Conservation (phyloP, 2,888 invertebrate species). For the Drosophila ezoana region DNA sequence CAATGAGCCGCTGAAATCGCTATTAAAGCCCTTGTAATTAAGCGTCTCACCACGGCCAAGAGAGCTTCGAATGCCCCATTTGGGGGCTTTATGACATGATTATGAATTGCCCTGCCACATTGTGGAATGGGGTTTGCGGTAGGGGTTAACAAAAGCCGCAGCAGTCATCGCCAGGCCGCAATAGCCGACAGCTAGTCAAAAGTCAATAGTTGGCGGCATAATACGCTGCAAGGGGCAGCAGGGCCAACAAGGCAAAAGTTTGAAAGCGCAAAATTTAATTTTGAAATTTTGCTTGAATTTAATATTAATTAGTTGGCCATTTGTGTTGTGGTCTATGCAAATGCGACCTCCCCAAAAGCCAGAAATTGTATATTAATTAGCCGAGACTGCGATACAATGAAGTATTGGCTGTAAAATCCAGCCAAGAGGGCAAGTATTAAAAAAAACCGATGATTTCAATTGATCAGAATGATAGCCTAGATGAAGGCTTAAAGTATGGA, state of each 20-base stretch:
- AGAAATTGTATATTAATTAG: constrained; percentile 67
- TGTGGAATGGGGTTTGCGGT: neutral
- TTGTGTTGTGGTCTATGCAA: constrained; percentile 68
- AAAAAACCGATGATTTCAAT: no score
- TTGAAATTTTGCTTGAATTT: constrained; percentile 65
- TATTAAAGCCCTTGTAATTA: constrained; percentile 83
- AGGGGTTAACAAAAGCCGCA: constrained; percentile 73
- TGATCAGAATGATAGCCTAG: no score
- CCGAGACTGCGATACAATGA: constrained; percentile 5
- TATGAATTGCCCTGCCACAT: constrained; percentile 74
- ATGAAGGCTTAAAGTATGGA: no score
- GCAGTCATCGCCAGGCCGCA: constrained; percentile 48
- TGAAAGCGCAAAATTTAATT: constrained; percentile 68
- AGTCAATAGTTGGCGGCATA: constrained; percentile 76
- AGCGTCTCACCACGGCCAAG: constrained; percentile 70
- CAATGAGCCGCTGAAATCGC: constrained; percentile 82
- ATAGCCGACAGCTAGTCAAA: constrained; percentile 56
- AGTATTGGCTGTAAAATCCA: neutral
- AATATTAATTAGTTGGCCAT: constrained; percentile 74
- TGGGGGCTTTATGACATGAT: constrained; percentile 76
- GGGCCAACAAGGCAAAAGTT: constrained; percentile 48
- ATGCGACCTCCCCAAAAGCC: constrained; percentile 37
- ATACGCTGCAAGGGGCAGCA: neutral
- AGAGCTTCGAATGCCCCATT: constrained; percentile 23
- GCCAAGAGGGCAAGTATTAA: no score